Base-by-base conservation (phyloP, 2,797 vertebrate species). In the Streptopelia turtur region DNA sequence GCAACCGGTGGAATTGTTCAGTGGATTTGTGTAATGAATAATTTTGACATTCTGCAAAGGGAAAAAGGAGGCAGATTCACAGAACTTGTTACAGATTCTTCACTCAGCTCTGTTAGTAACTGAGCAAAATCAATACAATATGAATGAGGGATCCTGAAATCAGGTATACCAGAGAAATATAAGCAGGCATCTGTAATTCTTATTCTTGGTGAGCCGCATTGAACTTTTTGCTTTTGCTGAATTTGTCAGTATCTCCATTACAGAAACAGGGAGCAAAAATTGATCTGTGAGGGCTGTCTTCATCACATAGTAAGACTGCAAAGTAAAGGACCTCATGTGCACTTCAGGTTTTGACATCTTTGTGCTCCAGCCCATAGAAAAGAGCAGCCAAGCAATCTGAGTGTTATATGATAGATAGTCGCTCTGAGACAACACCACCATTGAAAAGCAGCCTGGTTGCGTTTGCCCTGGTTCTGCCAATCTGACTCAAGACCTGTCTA, bases 381-480 rank as follows among this genome's bases (percentile, higher is more conserved):
- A 57, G 90, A 53, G n/a, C 37, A 78, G 66, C 61, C 7, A 28
- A 61, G 66, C 25, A n/a, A 75, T 80, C 57, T 95, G 94, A 77
- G 83, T 95, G 68, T 28, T 63, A 10, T 50, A 2, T 45, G 52
- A 95, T 89, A 97, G 90, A 79, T 72, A 95, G 81, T 89, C 74
- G 60, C 77, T 84, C 75, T 23, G 81, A 95, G 87, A 90, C 88
- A 93, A 13, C 85, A 87, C 70, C 83, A 68, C 72, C 78, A 57
- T 22, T 75, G 75, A 80, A 74, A 97, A 97, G 74, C 89, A 96
- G 95, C 61, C 87, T 74, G 76, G 59, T 70, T 97, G 83, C 55
- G 55, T 97, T 97, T 94, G 92, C 57, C 78, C 68, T 64, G 84
- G 89, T 95, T 96, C 96, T 97, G 97, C 97, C 95, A 97, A 60